phyloP scores from a whole-genome alignment of 2,888 invertebrate genomes.

The Melinopterus prodromus region DNA sequence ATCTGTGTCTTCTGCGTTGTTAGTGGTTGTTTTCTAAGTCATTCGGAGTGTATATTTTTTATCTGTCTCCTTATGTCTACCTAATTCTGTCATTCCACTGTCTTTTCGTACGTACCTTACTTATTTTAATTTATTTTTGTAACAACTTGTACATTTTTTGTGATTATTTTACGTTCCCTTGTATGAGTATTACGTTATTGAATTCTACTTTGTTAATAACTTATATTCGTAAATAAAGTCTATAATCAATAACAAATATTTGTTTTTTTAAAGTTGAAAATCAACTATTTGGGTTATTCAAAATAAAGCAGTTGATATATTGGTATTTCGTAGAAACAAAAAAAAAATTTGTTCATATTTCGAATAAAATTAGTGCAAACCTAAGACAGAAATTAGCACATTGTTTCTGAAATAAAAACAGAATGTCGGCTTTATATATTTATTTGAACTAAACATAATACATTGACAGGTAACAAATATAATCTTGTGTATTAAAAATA shows the following conservation, averaged over 20 bases:
- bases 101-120: background rate
- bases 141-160: slow-evolving; percentile 33
- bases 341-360: no score
- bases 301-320: no score
- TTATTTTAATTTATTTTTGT: slow-evolving; percentile 24
- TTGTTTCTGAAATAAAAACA: no score
- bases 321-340: no score
- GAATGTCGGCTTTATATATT: no score
- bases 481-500: background rate
- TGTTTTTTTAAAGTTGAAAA: background rate
- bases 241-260: slow-evolving; percentile 29
- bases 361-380: no score
- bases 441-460: background rate
- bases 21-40: background rate
- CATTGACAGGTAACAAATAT: background rate
- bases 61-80: slow-evolving; percentile 9
- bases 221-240: slow-evolving; percentile 34
- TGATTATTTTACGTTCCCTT: slow-evolving; percentile 32
- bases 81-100: slow-evolving; percentile 20
- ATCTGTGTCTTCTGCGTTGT: slow-evolving; percentile 12
- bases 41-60: background rate
- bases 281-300: background rate
- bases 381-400: no score
- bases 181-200: slow-evolving; percentile 30
- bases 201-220: slow-evolving; percentile 36